Conservation (phyloP, 2,113 vertebrate genomes). For the Todiramphus saurophagus region DNA sequence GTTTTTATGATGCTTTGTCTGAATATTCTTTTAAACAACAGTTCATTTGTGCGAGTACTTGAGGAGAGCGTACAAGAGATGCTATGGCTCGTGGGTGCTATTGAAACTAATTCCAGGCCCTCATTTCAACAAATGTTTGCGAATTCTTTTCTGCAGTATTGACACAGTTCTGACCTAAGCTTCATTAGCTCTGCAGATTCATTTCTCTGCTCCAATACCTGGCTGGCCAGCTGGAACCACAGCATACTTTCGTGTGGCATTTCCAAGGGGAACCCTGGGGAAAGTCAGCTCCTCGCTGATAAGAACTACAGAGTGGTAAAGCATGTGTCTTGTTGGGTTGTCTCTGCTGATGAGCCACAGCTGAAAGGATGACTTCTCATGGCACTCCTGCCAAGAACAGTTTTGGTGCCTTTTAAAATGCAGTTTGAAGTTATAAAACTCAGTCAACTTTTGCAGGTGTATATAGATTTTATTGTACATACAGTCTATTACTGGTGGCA, state of each 20-base stretch:
- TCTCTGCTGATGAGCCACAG: neutral
- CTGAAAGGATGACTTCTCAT: neutral
- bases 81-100: neutral
- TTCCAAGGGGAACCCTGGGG: neutral
- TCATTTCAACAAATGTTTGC: conserved; percentile 44
- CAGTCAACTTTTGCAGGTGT: neutral
- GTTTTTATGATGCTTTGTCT: neutral
- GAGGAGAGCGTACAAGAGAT: neutral
- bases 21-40: neutral
- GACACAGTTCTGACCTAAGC: neutral
- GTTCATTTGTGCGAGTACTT: neutral
- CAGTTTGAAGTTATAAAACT: neutral
- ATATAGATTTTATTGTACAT: neutral
- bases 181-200: conserved; percentile 36
- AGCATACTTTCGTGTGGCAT: neutral
- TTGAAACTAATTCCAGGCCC: neutral
- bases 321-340: neutral
- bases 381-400: neutral
- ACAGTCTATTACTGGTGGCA: fast-evolving
- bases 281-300: neutral
- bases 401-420: neutral
- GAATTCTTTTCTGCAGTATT: conserved; percentile 3
- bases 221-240: neutral
- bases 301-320: neutral
- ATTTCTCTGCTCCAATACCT: neutral